Evolutionary conservation across 1,140 invertebrate species (phyloP), one percentile per base, ranked within the genome.

Genomic region (Hyles euphorbiae): DNA sequence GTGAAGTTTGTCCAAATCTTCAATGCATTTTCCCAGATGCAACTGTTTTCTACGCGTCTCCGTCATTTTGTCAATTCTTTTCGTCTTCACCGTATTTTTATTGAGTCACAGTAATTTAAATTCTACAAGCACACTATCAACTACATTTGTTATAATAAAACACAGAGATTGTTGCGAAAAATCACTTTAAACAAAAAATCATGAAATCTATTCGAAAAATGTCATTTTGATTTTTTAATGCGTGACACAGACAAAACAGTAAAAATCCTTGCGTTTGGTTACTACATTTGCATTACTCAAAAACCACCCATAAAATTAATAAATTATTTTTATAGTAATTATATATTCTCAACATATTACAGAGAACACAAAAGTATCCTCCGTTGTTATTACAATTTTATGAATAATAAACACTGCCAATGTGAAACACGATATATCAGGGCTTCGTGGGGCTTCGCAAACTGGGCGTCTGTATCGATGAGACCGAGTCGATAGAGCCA

Each of bases 1-100:
- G 63, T 89, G 76, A 67, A 86, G 58, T 78, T 90, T 87, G 60
- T 91, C 89, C 70, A 92, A 81, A 75, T 90, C 90, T 51, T 90
- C 89, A 12, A 92, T 81, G 63, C 81, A 86, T 65, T 87, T 87
- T 53, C 83, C 90, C 68, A 91, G 75, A 72, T 91, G 78, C 47
- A 92, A 77, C 69, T 90, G 84, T 64, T 88, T 89, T 65, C 86
- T 73, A 68, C 90, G 83, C 60, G 83, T 79, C 74, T 90, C 86
- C 58, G 88, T 87, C 88, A 90, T 90, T 55, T 76, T 87, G 67
- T 47, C 52, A 65, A 58, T 67, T 70, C 64, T 36, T 56, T 50
- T 62, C 49, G 36, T 43, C 34, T 47, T 32, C 34, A 8, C 60
- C 10, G 53, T 65, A 52, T 71, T 71, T 51, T 60, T 54, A 65